Percentiles rank a stretch among this genome's conserved stretches.
Conservation (phyloP, 2,797 vertebrate genomes). For the Pseudomugil tenellus region DNA sequence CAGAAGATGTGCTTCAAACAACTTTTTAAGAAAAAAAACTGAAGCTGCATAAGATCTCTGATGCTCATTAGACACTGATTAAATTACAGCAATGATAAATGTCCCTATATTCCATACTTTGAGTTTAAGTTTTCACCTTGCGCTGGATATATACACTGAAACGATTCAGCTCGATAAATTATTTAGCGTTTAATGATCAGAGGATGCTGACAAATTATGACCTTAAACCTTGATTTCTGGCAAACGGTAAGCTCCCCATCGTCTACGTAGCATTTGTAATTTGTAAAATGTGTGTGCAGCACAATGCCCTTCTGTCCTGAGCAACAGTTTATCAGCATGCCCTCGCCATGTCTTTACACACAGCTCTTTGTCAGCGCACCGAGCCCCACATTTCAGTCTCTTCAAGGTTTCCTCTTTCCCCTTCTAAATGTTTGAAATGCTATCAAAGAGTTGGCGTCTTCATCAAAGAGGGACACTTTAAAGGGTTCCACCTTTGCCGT, state of each 20-base stretch:
- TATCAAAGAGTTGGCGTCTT: conserved; percentile 75
- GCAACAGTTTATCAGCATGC: conserved; percentile 13
- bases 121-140: background rate
- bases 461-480: conserved; percentile 75
- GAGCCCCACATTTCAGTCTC: conserved; percentile 44
- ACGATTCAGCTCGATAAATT: background rate
- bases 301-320: conserved; percentile 36
- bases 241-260: background rate
- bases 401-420: conserved; percentile 65
- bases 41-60: conserved; percentile 40
- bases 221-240: background rate
- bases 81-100: conserved; percentile 22
- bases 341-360: conserved; percentile 44
- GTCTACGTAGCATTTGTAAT: background rate
- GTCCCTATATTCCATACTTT: background rate
- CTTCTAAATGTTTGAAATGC: conserved; percentile 69
- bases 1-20: conserved; percentile 70
- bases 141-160: background rate
- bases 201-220: background rate
- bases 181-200: background rate
- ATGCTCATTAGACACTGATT: conserved; percentile 54
- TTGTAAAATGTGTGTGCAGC: conserved; percentile 8
- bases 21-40: conserved; percentile 49
- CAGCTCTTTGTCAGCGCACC: conserved; percentile 57
- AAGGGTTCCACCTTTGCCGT: conserved; percentile 74